Conservation (phyloP, 2,888 invertebrate genomes). For the Ecliptopera silaceata region DNA sequence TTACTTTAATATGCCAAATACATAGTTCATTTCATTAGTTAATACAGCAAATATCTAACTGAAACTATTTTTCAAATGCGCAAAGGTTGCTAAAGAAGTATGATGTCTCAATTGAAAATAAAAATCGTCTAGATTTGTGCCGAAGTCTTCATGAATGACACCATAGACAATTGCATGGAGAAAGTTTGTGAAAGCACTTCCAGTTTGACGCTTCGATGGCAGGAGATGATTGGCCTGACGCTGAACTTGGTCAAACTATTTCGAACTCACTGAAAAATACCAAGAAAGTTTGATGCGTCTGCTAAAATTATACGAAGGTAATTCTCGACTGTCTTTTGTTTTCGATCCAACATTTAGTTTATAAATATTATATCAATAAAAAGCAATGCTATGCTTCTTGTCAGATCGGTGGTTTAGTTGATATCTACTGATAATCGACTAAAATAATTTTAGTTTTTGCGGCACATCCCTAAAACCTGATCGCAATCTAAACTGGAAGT, state of each 20-base stretch:
- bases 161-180: slow-evolving; percentile 44
- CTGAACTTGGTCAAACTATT: not conserved
- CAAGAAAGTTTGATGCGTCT: not conserved
- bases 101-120: not conserved
- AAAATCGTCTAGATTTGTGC: not conserved
- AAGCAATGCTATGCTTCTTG: no score
- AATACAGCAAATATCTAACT: no score
- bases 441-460: not conserved
- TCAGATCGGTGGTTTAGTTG: no score
- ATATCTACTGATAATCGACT: not conserved
- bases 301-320: not conserved
- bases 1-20: no score
- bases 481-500: not conserved
- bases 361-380: no score
- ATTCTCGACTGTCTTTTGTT: no score
- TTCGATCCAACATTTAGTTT: no score
- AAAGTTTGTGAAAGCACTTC: slow-evolving; percentile 54
- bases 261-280: not conserved
- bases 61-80: not conserved
- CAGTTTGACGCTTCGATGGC: slow-evolving; percentile 43
- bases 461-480: not conserved
- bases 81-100: no score
- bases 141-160: slow-evolving; percentile 17
- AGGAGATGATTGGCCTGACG: slow-evolving; percentile 29
- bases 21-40: no score